phyloP scores from a whole-genome alignment of 2,888 invertebrate species.

The Perizoma affinitatum region DNA sequence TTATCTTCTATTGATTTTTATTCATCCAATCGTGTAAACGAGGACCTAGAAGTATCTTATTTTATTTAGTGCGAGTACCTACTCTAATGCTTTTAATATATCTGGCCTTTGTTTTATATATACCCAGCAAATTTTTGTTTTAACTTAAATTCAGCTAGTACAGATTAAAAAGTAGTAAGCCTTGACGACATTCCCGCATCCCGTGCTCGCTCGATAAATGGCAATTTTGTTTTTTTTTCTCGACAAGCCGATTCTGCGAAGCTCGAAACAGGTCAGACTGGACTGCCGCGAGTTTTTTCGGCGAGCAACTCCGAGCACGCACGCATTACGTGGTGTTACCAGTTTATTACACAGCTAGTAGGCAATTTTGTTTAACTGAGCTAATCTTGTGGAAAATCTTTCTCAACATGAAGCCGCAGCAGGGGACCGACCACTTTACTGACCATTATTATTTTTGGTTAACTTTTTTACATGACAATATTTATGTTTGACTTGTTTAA shows the following conservation, averaged over 20 bases:
- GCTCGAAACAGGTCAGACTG: conserved; percentile 72
- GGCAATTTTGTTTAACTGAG: conserved; percentile 10
- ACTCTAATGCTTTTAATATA: conserved; percentile 2
- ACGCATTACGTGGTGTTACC: conserved; percentile 53
- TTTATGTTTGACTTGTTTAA: neutral
- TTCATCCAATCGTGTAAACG: no score
- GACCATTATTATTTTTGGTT: neutral
- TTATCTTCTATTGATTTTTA: no score
- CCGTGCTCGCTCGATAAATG: conserved; percentile 60
- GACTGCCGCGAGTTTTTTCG: conserved; percentile 73
- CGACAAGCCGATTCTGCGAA: conserved; percentile 70
- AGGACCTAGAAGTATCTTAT: no score
- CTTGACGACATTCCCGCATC: conserved; percentile 73
- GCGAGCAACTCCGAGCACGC: conserved; percentile 56
- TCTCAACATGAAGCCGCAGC: neutral
- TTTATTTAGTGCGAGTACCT: neutral
- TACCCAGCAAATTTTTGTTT: conserved; percentile 21
- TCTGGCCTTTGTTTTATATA: conserved; percentile 7
- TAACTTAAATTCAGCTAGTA: conserved; percentile 39
- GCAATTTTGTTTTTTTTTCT: conserved; percentile 72
- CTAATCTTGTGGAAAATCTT: conserved; percentile 15
- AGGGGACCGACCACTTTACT: conserved; percentile 2
- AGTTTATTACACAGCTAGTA: conserved; percentile 38
- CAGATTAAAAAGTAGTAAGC: conserved; percentile 67
- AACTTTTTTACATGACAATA: neutral